Conservation (phyloP, 2,888 invertebrate species). For the Syrista parreyssii region DNA sequence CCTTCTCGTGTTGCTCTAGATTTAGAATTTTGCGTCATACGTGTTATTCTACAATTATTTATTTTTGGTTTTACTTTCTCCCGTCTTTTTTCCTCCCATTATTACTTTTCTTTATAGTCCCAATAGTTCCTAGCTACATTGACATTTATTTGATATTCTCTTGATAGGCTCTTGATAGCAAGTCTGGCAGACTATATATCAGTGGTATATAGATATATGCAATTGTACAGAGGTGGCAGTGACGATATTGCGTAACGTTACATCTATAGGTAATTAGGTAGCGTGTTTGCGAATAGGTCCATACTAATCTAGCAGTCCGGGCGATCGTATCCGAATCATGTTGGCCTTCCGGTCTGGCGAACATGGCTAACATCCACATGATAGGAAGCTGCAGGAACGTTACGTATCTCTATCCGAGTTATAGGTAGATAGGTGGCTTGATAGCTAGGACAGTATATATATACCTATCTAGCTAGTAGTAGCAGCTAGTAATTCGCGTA, state of each 20-base stretch:
- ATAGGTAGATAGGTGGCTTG: neutral
- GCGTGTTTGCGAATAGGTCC: conserved; percentile 22
- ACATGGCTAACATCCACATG: conserved; percentile 30
- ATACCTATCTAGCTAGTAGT: neutral
- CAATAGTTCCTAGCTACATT: too few species aligned
- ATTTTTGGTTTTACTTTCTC: too few species aligned
- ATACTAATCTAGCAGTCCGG: conserved; percentile 27
- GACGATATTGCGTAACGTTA: neutral
- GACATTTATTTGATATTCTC: too few species aligned
- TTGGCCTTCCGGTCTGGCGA: conserved; percentile 43
- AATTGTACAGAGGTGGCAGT: neutral
- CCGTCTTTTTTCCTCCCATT: too few species aligned
- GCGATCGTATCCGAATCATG: conserved; percentile 35
- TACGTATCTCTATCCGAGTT: neutral
- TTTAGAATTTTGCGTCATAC: too few species aligned
- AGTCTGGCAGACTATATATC: neutral
- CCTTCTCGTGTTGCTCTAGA: too few species aligned
- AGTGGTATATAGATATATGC: neutral
- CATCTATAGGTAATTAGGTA: conserved; percentile 27
- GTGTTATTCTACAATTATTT: too few species aligned
- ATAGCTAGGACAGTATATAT: neutral
- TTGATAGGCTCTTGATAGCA: too few species aligned
- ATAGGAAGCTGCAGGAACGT: conserved; percentile 10
- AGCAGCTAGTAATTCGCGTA: neutral
- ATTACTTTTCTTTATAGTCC: too few species aligned